phyloP scores from a whole-genome alignment of 92 coral and sea anemone species.

The Parazoanthus atlanticus region DNA sequence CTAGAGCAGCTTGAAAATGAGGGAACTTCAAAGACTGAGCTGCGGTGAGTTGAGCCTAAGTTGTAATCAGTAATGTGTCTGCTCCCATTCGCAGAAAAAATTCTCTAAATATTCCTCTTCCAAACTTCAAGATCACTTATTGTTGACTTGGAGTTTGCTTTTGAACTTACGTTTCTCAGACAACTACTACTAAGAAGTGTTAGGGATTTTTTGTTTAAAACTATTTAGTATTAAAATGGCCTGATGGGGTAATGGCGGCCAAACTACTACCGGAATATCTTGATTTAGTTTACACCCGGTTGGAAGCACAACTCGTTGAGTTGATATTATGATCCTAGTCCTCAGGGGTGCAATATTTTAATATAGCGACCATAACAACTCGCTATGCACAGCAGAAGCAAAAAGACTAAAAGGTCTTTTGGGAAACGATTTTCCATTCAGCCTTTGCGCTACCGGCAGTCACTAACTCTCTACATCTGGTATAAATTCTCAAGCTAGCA shows the following conservation, averaged over 20 bases:
- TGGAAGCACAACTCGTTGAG: background rate
- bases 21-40: background rate
- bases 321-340: background rate
- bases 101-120: background rate
- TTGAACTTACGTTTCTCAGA: background rate
- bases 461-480: slow-evolving; percentile 45
- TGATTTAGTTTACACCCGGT: background rate
- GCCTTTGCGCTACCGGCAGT: slow-evolving; percentile 30
- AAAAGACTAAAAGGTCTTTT: slow-evolving; percentile 9
- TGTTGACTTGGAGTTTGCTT: background rate
- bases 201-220: too few relatives aligned
- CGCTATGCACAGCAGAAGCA: slow-evolving; percentile 45
- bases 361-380: background rate
- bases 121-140: background rate
- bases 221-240: background rate
- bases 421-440: slow-evolving; percentile 30
- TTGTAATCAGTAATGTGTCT: background rate
- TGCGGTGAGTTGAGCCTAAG: slow-evolving; percentile 15
- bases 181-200: background rate
- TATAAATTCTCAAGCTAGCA: slow-evolving; percentile 26
- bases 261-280: background rate
- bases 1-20: slow-evolving; percentile 13
- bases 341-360: slow-evolving; percentile 13
- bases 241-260: background rate
- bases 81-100: background rate